A percentile compares a stretch with the other conserved stretches of the same genome.
Evolutionary conservation across 2,888 invertebrate genomes (phyloP).

Genomic region (Geophilus truncorum): DNA sequence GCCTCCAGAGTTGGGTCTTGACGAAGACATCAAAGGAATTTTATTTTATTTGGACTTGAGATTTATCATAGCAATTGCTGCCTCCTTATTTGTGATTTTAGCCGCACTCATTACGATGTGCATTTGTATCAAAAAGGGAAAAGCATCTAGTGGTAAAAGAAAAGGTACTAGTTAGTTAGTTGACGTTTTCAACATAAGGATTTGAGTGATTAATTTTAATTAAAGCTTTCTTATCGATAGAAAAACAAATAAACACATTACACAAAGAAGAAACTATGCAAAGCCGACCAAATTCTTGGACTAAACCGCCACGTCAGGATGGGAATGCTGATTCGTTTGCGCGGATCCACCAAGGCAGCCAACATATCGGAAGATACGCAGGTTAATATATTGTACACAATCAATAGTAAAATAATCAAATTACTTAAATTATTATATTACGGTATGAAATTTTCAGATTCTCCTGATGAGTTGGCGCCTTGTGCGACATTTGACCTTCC

Average conservation of each 20-base stretch:
- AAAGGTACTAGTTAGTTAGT: constrained; percentile 23
- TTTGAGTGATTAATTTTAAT: not conserved
- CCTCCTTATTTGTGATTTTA: constrained; percentile 29
- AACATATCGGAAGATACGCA: constrained; percentile 34
- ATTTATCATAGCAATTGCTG: constrained; percentile 31
- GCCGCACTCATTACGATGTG: not conserved
- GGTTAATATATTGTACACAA: too few species aligned
- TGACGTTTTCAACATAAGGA: not conserved
- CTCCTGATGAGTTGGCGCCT: constrained; percentile 34
- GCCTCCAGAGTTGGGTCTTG: constrained; percentile 32
- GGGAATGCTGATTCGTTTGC: constrained; percentile 31
- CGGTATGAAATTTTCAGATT: constrained; percentile 28
- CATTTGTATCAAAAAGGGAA: constrained; percentile 31
- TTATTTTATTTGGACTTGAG: constrained; percentile 33
- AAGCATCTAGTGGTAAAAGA: constrained; percentile 31
- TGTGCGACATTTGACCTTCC: constrained; percentile 34
- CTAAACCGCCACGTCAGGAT: constrained; percentile 30
- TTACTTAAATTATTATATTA: too few species aligned
- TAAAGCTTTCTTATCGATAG: not conserved
- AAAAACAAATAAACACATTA: constrained; percentile 32
- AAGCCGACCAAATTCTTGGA: constrained; percentile 34
- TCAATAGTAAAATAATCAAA: too few species aligned
- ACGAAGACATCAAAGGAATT: constrained; percentile 34
- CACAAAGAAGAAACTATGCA: constrained; percentile 33
- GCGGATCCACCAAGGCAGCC: constrained; percentile 20